Conservation (phyloP, 2,888 invertebrate species). For the Himalopsyche kuldschensis region DNA sequence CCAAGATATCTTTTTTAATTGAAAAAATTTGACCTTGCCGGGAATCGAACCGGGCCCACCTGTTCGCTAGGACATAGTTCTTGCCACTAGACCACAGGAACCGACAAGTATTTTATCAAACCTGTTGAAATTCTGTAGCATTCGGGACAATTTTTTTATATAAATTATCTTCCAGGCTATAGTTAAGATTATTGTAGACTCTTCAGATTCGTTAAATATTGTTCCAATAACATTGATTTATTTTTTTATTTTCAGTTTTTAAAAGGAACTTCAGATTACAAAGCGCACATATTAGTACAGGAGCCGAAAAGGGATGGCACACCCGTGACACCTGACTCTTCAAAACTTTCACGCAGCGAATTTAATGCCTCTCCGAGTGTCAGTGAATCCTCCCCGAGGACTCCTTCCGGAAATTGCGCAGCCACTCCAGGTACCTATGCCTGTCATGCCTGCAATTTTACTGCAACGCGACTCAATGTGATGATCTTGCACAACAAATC, state of each 20-base stretch:
- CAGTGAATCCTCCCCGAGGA: slow-evolving; percentile 28
- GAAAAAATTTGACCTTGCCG: no score
- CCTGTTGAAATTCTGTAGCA: no score
- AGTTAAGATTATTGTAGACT: no score
- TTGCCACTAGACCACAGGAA: no score
- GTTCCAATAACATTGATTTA: not conserved
- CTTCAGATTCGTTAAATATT: no score
- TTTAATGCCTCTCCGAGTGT: slow-evolving; percentile 36
- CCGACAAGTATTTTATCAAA: no score
- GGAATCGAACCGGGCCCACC: no score
- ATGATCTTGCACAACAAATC: slow-evolving; percentile 73
- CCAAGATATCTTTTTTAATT: no score
- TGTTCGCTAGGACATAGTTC: no score
- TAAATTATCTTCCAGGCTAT: no score
- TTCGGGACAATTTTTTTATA: no score
- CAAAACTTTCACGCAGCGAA: slow-evolving; percentile 41
- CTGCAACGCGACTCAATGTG: slow-evolving; percentile 70
- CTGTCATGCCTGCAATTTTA: slow-evolving; percentile 67
- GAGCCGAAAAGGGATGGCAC: not conserved
- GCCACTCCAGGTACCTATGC: slow-evolving; percentile 54
- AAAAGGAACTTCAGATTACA: slow-evolving; percentile 59
- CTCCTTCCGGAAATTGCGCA: slow-evolving; percentile 41
- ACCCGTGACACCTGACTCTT: slow-evolving; percentile 12
- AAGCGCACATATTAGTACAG: slow-evolving; percentile 67
- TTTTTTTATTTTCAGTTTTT: slow-evolving; percentile 48